Evolutionary conservation across 2,113 vertebrate species (phyloP).

Genomic region (Lophura nycthemera): DNA sequence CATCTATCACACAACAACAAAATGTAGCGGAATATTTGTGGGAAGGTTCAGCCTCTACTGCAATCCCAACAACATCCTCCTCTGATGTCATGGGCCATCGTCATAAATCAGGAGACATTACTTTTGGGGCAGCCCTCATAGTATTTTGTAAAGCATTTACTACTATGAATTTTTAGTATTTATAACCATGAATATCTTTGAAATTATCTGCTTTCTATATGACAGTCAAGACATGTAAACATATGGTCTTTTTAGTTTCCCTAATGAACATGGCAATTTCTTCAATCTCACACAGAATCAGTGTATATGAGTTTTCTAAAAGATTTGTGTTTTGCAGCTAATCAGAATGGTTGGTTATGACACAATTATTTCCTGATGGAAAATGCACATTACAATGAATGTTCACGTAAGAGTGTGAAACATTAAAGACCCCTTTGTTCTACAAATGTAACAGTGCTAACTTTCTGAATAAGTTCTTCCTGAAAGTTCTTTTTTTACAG

Average conservation of each 20-base stretch:
- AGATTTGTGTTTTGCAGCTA: constrained; percentile 9
- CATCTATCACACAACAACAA: no score
- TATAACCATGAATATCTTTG: not conserved
- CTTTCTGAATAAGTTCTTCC: constrained; percentile 5
- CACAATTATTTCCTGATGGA: constrained; percentile 48
- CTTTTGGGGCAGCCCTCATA: no score
- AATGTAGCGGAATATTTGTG: no score
- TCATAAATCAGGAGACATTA: no score
- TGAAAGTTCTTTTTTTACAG: not conserved
- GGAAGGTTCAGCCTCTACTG: no score
- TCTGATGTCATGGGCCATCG: no score
- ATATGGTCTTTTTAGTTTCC: not conserved
- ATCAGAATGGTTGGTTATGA: constrained; percentile 9
- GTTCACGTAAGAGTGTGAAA: constrained; percentile 14
- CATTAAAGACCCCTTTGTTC: constrained; percentile 62
- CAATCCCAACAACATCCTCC: no score
- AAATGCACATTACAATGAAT: constrained; percentile 45
- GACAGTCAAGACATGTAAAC: not conserved
- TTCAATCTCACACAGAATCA: not conserved
- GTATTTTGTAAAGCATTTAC: not conserved
- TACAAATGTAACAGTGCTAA: constrained; percentile 16
- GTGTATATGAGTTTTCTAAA: constrained; percentile 35
- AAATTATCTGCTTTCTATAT: not conserved
- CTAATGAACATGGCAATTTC: not conserved
- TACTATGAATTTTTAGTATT: not conserved